Evolutionary conservation across 1,140 invertebrate species (phyloP), one percentile per base, ranked within the genome.

Genomic region (Drosophila lini): DNA sequence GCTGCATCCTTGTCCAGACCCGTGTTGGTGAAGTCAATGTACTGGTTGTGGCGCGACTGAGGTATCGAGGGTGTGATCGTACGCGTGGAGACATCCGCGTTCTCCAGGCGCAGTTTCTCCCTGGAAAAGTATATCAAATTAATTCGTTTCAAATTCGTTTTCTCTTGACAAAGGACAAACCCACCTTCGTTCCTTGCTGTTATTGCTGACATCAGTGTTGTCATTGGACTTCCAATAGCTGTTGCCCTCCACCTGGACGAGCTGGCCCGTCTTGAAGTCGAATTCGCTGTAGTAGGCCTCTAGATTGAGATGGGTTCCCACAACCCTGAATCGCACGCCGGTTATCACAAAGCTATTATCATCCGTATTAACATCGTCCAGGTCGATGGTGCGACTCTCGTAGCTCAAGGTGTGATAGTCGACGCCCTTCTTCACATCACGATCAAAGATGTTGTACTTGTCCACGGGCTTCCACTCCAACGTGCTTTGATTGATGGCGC

Each of bases 251-350:
- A 94, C 94, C 2, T 93, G 86, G 13, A 94, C 82, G 0, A 98
- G 92, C 78, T 94, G 92, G 1, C 97, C 97, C 7, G 94, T 95
- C 10, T 94, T 94, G 82, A 96, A 97, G 90, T 97, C 96, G 76
- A 97, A 96, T 16, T 96, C 95, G 6, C 96, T 96, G 1, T 94
- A 93, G 45, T 94, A 94, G 38, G 97, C 96, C 93, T 98, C 97
- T 47, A 97, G 94, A 93, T 98, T 97, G 38, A 98, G 91, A 90
- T 97, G 97, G 0, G 95, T 93, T 15, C 97, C 97, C 11, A 98
- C 92, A 67, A 95, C 93, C 63, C 96, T 94, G 86, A 97, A 97
- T 77, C 95, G 94, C 0, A 96, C 92, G 19, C 96, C 96, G 93
- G 83, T 69, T 0, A 93, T 80, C 5, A 92, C 70, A 93, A 93